Base-by-base conservation (phyloP, 2,888 invertebrate genomes). In the Caenorhabditis sp. region DNA sequence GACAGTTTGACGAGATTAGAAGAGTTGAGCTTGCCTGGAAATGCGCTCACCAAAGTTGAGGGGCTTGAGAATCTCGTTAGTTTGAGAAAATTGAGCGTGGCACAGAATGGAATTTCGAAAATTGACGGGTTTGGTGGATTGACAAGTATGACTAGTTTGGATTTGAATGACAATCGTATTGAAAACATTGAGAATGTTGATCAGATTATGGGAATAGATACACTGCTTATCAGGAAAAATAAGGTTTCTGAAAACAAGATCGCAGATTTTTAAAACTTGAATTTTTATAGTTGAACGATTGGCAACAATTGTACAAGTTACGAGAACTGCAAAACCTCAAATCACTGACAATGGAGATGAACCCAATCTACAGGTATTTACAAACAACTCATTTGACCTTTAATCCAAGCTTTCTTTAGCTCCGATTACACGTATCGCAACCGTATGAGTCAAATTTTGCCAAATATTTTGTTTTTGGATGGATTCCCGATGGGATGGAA, bases 51-150 rank as follows among this genome's bases (percentile, higher is more conserved):
- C 23, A 61, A 62, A 14, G 72, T 78, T 21, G 72, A 95, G 88
- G 94, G 94, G 84, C 87, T 97, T 64, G 92, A 93, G 0, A 90
- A 91, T 2, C 89, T 95, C 19, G 90, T 88, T 0, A 92, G 93
- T 64, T 89, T 97, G 67, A 92, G 93, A 55, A 94, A 97, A 87
- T 88, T 97, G 23, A 96, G 97, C 88, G 87, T 96, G 74, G 95
- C 95, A 0, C 94, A 96, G 89, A 97, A 97, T 90, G 95, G 94
- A 14, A 91, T 97, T 54, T 91, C 91, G 59, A 87, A 85, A 51
- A 88, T 97, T 70, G 93, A 94, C 57, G 74, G 74, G 27, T 27
- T 58, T 58, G 31, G 54, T 51, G 19, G 21, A 0, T 53, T 62
- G 17, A 17, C 14, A 8, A n/a, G 10, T 17, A 10, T 64, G n/a